These are phyloP conservation scores for Microctonus aethiopoides DNA, from an alignment of 2,888 invertebrate species.

Conservation along the genomic window DNA sequence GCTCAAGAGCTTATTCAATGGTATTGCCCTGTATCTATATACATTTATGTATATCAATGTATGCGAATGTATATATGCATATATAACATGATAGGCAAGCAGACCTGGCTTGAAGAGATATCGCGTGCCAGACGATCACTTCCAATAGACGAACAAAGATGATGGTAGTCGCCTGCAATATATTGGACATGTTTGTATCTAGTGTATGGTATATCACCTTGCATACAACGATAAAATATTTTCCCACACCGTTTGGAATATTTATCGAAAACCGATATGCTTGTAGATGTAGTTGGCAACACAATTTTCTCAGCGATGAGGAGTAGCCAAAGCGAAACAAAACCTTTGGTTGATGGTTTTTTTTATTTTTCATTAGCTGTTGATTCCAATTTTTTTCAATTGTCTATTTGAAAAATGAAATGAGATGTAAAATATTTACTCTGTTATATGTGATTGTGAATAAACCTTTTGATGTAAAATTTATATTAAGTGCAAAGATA, in stretches of 20 bases:
- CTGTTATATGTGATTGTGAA: too few species aligned
- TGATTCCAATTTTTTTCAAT: neutral
- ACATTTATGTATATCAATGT: neutral
- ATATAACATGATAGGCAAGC: neutral
- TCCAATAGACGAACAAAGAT: conserved; percentile 6
- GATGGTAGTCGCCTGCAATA: conserved; percentile 1
- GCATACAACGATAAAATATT: conserved; percentile 8
- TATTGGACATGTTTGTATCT: neutral
- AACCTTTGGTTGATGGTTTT: neutral
- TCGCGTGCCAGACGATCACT: conserved; percentile 10
- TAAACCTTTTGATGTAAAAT: too few species aligned
- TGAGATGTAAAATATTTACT: too few species aligned
- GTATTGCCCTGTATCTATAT: neutral
- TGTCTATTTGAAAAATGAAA: neutral
- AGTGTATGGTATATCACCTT: neutral
- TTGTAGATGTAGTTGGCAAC: neutral
- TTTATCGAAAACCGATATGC: conserved; percentile 22
- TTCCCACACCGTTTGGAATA: conserved; percentile 8
- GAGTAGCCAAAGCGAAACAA: neutral
- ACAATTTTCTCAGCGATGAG: neutral
- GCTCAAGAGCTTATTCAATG: neutral
- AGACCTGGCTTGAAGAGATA: conserved; percentile 3
- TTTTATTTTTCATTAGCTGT: neutral
- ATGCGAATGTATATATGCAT: neutral
- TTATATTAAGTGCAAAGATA: too few species aligned